Evolutionary conservation across 2,888 invertebrate genomes (phyloP), one percentile per base, ranked within the genome.

Genomic region (Lagria hirta): DNA sequence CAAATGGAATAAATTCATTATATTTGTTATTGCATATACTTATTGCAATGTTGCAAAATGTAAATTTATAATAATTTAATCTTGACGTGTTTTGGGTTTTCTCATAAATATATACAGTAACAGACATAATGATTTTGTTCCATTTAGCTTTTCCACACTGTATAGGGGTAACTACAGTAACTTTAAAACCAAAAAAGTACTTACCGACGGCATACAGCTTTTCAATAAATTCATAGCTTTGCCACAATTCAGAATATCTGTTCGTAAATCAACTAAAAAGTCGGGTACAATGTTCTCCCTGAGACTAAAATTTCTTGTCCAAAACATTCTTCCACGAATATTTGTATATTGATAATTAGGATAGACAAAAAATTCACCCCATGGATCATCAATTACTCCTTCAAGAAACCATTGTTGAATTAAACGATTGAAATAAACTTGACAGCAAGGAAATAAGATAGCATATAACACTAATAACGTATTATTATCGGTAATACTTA

Each of bases 391-490:
- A 8, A 93, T 73, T 34, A 81, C 78, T 0, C 94, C 95, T 65
- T 90, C 85, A 61, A 90, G 86, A 46, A 94, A 81, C 84, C 94
- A 95, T 44, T 83, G 80, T 61, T 88, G 82, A 18, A 95, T 75
- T 63, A 88, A 82, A 44, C 82, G 81, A 60, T 48, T 72, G 60
- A 69, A 68, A 58, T 71, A 72, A 22, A 68, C 62, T 49, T 71
- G 69, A 37, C 69, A 66, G 49, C 71, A 71, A 3, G 70, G 65
- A 53, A 66, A 70, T 7, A 72, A 55, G 8, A 69, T 58, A 1
- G 70, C 65, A 59, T 79, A 83, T 48, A 83, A 71, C 0, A 79
- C 76, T 14, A 73, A 64, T 2, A 80, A 74, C 0, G 80, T 74
- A 17, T 74, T 73, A 17, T 72, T 73, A 55, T 82, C 78, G 1